Conservation (phyloP, 2,113 vertebrate species). For the Tragelaphus scriptus region DNA sequence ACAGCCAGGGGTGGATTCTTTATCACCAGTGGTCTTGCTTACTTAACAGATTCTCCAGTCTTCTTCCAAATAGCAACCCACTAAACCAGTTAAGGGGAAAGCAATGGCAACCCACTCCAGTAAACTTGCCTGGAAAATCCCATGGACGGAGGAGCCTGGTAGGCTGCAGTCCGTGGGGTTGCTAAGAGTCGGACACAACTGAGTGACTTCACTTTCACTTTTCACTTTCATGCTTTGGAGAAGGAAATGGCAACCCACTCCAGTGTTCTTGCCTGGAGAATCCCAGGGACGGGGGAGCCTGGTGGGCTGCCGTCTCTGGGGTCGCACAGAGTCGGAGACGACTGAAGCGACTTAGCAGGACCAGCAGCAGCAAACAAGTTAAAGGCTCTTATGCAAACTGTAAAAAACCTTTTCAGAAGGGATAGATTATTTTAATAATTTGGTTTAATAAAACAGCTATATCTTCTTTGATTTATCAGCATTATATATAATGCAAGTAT, state of each 20-base stretch:
- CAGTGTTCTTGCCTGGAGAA: too few relatives aligned
- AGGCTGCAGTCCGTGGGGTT: too few relatives aligned
- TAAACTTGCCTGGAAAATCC: too few relatives aligned
- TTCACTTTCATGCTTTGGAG: too few relatives aligned
- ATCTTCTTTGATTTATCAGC: conserved; percentile 7
- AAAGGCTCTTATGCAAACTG: conserved; percentile 99
- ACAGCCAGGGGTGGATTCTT: neutral
- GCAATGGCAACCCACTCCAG: too few relatives aligned
- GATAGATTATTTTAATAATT: conserved; percentile 84
- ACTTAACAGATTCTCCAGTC: conserved; percentile 93
- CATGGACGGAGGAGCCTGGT: too few relatives aligned
- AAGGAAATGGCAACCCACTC: too few relatives aligned
- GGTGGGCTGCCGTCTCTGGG: neutral
- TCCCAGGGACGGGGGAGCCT: too few relatives aligned
- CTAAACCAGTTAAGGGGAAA: conserved; percentile 89
- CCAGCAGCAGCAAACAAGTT: conserved; percentile 82
- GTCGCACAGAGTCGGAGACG: neutral
- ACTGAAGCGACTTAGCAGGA: neutral
- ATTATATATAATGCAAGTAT: neutral
- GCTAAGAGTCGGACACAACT: too few relatives aligned
- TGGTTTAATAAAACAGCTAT: neutral
- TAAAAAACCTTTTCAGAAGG: conserved; percentile 98
- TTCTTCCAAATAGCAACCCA: conserved; percentile 86
- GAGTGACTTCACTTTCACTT: too few relatives aligned
- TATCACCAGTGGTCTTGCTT: conserved; percentile 87